phyloP scores from a whole-genome alignment of 2,888 invertebrate species.

The Pherbina coryleti region DNA sequence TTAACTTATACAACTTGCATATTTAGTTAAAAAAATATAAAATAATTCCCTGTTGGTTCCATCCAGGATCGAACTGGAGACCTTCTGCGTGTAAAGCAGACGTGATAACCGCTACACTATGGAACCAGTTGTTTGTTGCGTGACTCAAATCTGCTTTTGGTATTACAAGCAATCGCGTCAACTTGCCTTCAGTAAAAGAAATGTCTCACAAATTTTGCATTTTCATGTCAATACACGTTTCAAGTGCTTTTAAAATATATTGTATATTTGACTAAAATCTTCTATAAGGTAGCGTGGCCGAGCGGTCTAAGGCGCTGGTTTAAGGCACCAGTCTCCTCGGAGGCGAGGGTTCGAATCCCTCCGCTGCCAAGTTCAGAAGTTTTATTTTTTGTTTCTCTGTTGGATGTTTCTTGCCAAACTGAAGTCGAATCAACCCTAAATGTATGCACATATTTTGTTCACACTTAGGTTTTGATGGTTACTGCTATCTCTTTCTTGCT shows the following conservation, averaged over 20 bases:
- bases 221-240: not conserved
- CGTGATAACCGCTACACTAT: slow-evolving; percentile 71
- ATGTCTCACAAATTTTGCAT: not conserved
- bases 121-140: slow-evolving; percentile 59
- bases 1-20: too few relatives aligned
- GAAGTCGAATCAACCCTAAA: too few relatives aligned
- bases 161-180: too few relatives aligned
- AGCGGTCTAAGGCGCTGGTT: slow-evolving; percentile 69
- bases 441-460: too few relatives aligned
- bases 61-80: slow-evolving; percentile 71
- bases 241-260: not conserved
- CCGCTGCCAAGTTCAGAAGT: slow-evolving; percentile 60
- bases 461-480: too few relatives aligned
- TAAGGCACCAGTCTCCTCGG: slow-evolving; percentile 68
- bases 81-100: slow-evolving; percentile 71
- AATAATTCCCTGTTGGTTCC: slow-evolving; percentile 66
- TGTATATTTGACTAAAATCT: not conserved
- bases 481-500: too few relatives aligned
- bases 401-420: not conserved
- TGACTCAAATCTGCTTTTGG: not conserved
- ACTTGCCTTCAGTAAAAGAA: too few relatives aligned
- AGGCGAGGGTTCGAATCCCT: slow-evolving; percentile 69
- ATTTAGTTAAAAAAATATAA: too few relatives aligned
- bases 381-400: not conserved
- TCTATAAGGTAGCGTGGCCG: slow-evolving; percentile 61